A percentile compares a stretch with the other conserved stretches of the same genome.
Conservation (phyloP, 2,797 vertebrate species). For the Melanotaenia boesemani region DNA sequence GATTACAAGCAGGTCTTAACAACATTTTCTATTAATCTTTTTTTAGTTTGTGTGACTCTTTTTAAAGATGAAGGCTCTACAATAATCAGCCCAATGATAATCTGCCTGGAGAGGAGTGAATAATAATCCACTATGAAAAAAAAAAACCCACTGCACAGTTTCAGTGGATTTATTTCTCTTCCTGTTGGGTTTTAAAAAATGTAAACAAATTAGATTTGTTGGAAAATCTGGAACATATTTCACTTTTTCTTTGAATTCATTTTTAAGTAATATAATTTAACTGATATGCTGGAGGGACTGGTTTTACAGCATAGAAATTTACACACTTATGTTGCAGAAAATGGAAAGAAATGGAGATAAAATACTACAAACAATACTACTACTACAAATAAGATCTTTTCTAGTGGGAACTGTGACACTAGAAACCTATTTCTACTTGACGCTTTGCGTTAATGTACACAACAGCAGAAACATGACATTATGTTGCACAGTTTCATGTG, state of each 20-base stretch:
- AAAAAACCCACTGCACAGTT: background rate
- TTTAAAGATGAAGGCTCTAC: conserved; percentile 1
- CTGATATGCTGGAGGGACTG: background rate
- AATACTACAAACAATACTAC: background rate
- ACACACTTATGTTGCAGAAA: background rate
- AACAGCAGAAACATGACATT: conserved; percentile 32
- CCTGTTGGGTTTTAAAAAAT: background rate
- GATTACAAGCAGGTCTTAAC: conserved; percentile 7
- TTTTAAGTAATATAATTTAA: background rate
- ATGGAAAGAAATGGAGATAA: background rate
- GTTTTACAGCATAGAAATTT: background rate
- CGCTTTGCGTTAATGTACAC: background rate
- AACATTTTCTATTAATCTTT: conserved; percentile 13
- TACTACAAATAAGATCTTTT: conserved; percentile 3
- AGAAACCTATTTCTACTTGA: conserved; percentile 9
- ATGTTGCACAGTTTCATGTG: conserved; percentile 40
- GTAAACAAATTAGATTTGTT: background rate
- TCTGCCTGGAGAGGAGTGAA: conserved; percentile 4
- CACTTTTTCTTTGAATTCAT: background rate
- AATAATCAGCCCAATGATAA: background rate
- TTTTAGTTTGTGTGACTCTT: conserved; percentile 10
- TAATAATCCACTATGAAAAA: background rate
- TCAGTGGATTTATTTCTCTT: background rate
- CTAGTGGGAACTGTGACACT: conserved; percentile 4
- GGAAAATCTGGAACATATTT: background rate